Percentiles rank a stretch among this genome's conserved stretches.
Conservation (phyloP, 1,140 invertebrate genomes). For the Polyergus mexicanus region DNA sequence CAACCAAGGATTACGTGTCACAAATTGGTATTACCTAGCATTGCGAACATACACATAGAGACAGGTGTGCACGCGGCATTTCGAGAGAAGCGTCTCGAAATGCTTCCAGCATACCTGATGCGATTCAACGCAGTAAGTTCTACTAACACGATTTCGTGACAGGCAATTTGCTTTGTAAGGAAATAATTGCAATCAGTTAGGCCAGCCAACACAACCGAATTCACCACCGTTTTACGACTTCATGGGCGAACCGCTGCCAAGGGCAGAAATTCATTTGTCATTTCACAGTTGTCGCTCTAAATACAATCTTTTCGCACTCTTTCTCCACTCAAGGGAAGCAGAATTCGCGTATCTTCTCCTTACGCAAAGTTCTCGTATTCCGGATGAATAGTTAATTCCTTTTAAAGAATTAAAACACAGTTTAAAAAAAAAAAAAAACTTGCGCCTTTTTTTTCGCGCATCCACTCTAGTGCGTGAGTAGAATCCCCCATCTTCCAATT, state of each 20-base stretch:
- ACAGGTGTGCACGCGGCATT: conserved; percentile 68
- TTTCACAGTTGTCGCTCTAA: conserved; percentile 23
- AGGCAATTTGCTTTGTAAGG: conserved; percentile 71
- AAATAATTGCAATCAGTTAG: conserved; percentile 71
- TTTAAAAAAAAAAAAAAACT: conserved; percentile 55
- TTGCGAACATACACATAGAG: conserved; percentile 51
- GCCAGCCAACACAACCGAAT: conserved; percentile 29
- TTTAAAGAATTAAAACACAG: conserved; percentile 67
- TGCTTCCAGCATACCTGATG: conserved; percentile 72
- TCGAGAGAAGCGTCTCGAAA: conserved; percentile 65
- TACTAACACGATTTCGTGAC: conserved; percentile 65
- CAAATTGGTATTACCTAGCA: conserved; percentile 73
- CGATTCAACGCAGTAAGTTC: conserved; percentile 64
- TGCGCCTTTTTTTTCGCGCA: conserved; percentile 25
- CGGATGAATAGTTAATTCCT: conserved; percentile 63
- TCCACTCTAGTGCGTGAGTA: conserved; percentile 36
- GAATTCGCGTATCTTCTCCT: conserved; percentile 14
- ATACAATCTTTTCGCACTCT: conserved; percentile 17
- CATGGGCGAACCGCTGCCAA: neutral
- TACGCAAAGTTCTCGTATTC: conserved; percentile 47
- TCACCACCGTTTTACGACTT: conserved; percentile 48
- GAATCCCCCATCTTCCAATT: conserved; percentile 66
- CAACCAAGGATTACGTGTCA: conserved; percentile 75
- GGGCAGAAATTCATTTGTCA: neutral
- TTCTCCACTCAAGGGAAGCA: neutral